Conservation (phyloP, 2,113 vertebrate species). For the Micronycteris hirsuta region DNA sequence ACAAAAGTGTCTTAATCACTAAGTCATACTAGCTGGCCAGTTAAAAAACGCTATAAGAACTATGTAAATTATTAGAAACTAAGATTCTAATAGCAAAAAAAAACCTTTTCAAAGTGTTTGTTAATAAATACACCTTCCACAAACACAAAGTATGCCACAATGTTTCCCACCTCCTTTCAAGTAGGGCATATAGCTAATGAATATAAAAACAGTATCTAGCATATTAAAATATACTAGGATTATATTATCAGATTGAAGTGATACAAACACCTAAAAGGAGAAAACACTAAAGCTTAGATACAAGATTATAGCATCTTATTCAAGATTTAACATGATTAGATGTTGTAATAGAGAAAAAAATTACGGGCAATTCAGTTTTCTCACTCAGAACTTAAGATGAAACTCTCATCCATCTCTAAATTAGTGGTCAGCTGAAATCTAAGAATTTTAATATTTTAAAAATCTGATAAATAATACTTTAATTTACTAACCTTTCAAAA, state of each 20-base stretch:
- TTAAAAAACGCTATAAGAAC: not conserved
- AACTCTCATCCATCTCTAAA: not conserved
- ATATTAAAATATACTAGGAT: not conserved
- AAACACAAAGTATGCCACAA: not conserved
- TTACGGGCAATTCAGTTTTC: not conserved
- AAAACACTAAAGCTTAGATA: not conserved
- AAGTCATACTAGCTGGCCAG: not conserved
- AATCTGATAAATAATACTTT: not conserved
- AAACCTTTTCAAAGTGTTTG: not conserved
- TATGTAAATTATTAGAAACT: not conserved
- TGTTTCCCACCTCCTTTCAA: not conserved
- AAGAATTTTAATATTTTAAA: not conserved
- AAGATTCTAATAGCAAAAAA: not conserved
- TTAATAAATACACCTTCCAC: slow-evolving; percentile 2
- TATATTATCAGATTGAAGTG: not conserved
- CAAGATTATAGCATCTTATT: not conserved
- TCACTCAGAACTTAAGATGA: not conserved
- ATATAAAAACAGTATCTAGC: not conserved
- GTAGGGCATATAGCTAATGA: not conserved
- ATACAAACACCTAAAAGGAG: not conserved
- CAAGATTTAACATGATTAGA: not conserved
- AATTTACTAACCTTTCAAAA: not conserved
- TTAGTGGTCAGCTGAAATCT: not conserved
- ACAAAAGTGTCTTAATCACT: not conserved
- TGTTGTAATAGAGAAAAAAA: not conserved